Evolutionary conservation across 2,113 vertebrate genomes (phyloP).

Genomic region (Amazona guildingii): DNA sequence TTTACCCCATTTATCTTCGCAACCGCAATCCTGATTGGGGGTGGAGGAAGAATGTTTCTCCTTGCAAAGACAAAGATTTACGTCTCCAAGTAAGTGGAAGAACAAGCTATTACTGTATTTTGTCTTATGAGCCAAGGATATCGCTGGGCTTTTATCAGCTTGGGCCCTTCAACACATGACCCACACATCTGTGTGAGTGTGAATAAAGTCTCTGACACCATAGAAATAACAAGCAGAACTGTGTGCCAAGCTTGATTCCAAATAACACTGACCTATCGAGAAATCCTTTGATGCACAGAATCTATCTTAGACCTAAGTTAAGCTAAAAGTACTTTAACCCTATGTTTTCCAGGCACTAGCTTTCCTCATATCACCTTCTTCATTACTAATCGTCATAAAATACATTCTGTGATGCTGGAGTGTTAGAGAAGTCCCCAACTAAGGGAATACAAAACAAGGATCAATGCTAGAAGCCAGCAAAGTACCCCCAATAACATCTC

Average conservation of each 20-base stretch:
- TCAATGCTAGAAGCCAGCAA: background rate
- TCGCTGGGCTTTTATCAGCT: background rate
- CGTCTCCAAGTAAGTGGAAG: background rate
- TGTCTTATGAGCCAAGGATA: background rate
- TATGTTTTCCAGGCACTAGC: too few species aligned
- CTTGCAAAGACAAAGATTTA: background rate
- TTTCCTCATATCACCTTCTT: background rate
- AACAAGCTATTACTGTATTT: background rate
- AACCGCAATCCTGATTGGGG: background rate
- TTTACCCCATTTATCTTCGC: background rate
- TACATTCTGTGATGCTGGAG: background rate
- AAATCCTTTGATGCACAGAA: background rate
- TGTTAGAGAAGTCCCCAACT: background rate
- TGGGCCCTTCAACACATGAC: background rate
- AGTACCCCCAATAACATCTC: background rate
- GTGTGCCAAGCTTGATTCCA: background rate
- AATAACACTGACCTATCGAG: background rate
- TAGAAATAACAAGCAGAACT: background rate
- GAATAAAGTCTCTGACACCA: background rate
- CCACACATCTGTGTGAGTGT: background rate
- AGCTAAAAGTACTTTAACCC: too few species aligned
- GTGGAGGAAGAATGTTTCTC: background rate
- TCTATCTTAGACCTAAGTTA: too few species aligned
- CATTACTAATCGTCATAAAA: background rate
- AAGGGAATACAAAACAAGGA: background rate